Evolutionary conservation across 1,140 invertebrate genomes (phyloP).

Genomic region (Andrena cerasifolii): DNA sequence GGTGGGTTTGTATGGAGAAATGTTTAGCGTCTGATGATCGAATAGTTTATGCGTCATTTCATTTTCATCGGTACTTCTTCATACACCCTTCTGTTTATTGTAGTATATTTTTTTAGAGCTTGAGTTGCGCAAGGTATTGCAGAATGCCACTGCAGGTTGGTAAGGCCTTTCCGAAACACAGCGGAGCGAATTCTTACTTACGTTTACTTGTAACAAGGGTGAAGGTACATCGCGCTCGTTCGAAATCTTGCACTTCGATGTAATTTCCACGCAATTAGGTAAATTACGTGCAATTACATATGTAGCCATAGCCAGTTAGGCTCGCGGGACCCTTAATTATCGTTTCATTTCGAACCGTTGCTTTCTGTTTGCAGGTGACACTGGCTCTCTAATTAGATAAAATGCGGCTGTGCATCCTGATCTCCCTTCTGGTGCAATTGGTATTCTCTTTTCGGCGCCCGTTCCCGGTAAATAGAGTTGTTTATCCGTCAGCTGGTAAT

Average conservation of each 20-base stretch:
- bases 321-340: neutral
- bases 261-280: no score
- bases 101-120: no score
- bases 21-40: no score
- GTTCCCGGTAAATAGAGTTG: constrained; percentile 30
- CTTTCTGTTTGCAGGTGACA: constrained; percentile 36
- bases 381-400: constrained; percentile 35
- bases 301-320: neutral
- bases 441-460: constrained; percentile 5
- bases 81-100: no score
- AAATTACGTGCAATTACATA: neutral
- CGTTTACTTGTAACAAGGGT: neutral
- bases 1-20: no score
- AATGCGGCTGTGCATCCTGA: constrained; percentile 41
- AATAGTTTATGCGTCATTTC: no score
- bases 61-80: no score
- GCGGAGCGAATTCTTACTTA: neutral
- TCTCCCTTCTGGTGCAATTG: constrained; percentile 31
- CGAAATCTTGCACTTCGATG: neutral
- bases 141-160: no score
- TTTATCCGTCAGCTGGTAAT: neutral
- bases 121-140: no score
- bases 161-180: no score
- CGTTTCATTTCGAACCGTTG: neutral
- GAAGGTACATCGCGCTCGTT: neutral